phyloP scores from a whole-genome alignment of 2,888 invertebrate genomes.

The Epistrophella euchroma region DNA sequence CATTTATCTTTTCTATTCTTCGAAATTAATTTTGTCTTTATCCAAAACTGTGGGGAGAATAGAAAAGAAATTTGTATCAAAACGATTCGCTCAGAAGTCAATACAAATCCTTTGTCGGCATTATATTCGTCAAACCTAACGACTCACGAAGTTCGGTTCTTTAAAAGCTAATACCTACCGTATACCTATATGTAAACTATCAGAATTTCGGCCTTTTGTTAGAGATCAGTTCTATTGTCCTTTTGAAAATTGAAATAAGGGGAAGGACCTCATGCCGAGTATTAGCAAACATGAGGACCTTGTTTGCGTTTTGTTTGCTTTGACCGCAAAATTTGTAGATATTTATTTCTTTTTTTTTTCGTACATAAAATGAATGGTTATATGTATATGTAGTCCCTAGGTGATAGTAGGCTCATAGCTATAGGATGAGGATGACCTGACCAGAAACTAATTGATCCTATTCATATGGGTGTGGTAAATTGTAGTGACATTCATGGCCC shows the following conservation, averaged over 20 bases:
- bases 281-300: conserved; percentile 70
- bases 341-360: conserved; percentile 31
- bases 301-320: conserved; percentile 73
- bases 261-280: conserved; percentile 74
- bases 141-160: conserved; percentile 48
- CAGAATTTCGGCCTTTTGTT: conserved; percentile 32
- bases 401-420: conserved; percentile 24
- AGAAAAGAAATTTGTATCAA: conserved; percentile 42
- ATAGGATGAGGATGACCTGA: conserved; percentile 32
- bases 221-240: conserved; percentile 50
- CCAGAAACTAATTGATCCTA: conserved; percentile 75
- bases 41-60: conserved; percentile 4
- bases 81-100: conserved; percentile 56
- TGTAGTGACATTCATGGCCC: conserved; percentile 71
- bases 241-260: conserved; percentile 47
- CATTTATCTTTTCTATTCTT: neutral
- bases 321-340: conserved; percentile 69
- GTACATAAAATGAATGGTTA: conserved; percentile 35
- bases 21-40: neutral
- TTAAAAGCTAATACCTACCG: conserved; percentile 49
- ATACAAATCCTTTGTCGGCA: conserved; percentile 70
- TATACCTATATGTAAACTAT: neutral
- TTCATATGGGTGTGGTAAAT: conserved; percentile 73
- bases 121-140: conserved; percentile 25
- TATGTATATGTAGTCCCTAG: conserved; percentile 23